A percentile compares a stretch with the other conserved stretches of the same genome.
Evolutionary conservation across 1,140 invertebrate species (phyloP).

Genomic region (Penaeus chinensis): DNA sequence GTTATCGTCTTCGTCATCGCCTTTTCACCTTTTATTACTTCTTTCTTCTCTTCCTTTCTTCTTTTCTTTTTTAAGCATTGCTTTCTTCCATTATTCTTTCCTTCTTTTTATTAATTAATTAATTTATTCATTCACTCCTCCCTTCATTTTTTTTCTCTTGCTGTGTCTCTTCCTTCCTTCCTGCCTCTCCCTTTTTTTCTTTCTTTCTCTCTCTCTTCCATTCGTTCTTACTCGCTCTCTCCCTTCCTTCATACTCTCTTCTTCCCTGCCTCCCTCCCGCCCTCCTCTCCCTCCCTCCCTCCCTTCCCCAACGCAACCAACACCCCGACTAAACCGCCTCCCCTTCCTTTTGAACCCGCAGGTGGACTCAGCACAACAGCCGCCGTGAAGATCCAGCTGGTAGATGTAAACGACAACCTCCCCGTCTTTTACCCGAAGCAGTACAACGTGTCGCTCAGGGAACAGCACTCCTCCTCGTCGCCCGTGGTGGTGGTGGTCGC

Average conservation of each 20-base stretch:
- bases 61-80: not conserved
- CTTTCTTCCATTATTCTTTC: not conserved
- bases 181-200: not conserved
- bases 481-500: constrained; percentile 84
- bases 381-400: constrained; percentile 90
- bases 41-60: not conserved
- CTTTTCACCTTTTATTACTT: not conserved
- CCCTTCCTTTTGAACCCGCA: constrained; percentile 68
- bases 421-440: constrained; percentile 87
- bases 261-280: not conserved
- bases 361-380: constrained; percentile 92
- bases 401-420: constrained; percentile 93
- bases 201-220: not conserved
- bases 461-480: constrained; percentile 68
- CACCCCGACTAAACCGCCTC: too few species aligned
- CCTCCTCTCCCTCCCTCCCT: not conserved
- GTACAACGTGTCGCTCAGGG: constrained; percentile 88
- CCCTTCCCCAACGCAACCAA: not conserved
- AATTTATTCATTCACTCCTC: not conserved
- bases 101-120: not conserved
- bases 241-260: not conserved
- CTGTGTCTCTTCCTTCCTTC: not conserved
- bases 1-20: not conserved
- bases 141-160: not conserved
- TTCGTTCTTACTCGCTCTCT: not conserved